These are phyloP conservation scores for Halcyon smyrnensis DNA, from an alignment of 2,797 vertebrate genomes.

Conservation along the genomic window DNA sequence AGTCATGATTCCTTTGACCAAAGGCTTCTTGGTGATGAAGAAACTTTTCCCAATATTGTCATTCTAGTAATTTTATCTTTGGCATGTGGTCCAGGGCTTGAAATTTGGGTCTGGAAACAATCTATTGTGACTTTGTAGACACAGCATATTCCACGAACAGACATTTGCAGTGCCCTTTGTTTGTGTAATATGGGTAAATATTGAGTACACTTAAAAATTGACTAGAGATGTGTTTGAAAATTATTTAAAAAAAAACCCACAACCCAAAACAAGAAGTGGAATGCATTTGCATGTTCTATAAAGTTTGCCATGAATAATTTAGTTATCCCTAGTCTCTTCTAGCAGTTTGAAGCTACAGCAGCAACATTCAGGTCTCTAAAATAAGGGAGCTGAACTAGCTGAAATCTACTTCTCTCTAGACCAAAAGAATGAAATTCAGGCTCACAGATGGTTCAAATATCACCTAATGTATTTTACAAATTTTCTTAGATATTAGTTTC, in stretches of 20 bases:
- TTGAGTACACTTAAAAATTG: not conserved
- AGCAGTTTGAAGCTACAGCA: not conserved
- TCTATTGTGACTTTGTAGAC: not conserved
- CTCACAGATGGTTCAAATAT: not conserved
- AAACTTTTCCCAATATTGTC: not conserved
- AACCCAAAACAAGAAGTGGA: not conserved
- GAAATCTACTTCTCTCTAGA: not conserved
- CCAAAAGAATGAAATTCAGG: not conserved
- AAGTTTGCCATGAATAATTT: constrained; percentile 1
- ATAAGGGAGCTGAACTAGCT: not conserved
- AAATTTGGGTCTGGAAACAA: not conserved
- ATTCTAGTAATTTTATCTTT: not conserved
- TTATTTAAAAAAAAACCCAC: not conserved
- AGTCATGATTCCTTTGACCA: not conserved
- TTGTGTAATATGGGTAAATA: not conserved
- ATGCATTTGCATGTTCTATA: not conserved
- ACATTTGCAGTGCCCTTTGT: not conserved
- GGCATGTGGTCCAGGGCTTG: not conserved
- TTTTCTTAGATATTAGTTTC: not conserved
- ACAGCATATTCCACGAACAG: not conserved
- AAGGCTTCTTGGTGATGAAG: not conserved
- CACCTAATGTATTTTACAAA: not conserved
- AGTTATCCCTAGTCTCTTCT: not conserved
- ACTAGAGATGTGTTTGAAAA: not conserved
- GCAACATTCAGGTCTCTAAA: not conserved